Conservation (phyloP, 2,797 vertebrate species). For the Nannoperca australis region DNA sequence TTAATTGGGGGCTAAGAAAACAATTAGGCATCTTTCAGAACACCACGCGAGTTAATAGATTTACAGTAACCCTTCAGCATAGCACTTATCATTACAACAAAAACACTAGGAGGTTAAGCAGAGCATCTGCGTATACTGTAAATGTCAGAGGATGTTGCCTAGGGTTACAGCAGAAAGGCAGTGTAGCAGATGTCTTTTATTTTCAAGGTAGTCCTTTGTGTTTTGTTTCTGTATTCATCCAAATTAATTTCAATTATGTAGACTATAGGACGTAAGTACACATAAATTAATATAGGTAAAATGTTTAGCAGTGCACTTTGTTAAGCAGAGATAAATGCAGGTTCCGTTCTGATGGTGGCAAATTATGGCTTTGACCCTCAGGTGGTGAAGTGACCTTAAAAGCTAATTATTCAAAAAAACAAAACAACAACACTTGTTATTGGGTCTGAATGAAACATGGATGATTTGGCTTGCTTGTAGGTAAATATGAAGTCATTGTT, state of each 20-base stretch:
- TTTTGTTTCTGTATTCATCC: constrained; percentile 44
- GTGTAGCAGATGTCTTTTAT: constrained; percentile 64
- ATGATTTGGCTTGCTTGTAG: constrained; percentile 51
- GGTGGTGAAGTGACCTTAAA: constrained; percentile 81
- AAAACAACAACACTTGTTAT: constrained; percentile 62
- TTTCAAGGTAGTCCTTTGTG: constrained; percentile 44
- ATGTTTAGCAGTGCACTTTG: constrained; percentile 53
- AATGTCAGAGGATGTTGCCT: constrained; percentile 61
- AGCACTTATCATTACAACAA: constrained; percentile 62
- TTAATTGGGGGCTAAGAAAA: constrained; percentile 58
- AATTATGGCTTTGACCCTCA: constrained; percentile 71
- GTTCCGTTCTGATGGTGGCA: constrained; percentile 41
- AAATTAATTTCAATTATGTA: constrained; percentile 58
- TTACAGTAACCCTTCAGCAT: constrained; percentile 61
- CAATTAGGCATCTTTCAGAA: constrained; percentile 55
- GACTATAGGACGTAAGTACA: constrained; percentile 55
- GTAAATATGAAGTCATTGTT: constrained; percentile 54
- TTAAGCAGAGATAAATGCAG: constrained; percentile 74
- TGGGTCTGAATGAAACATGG: constrained; percentile 71
- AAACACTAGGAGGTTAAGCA: constrained; percentile 56
- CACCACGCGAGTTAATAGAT: constrained; percentile 54
- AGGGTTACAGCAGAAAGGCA: constrained; percentile 54
- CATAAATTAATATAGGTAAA: constrained; percentile 71
- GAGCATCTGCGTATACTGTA: constrained; percentile 48
- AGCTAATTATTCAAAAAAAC: constrained; percentile 80